A percentile compares a stretch with the other conserved stretches of the same genome.
Conservation (phyloP, 2,888 invertebrate species). For the Formica aserva region DNA sequence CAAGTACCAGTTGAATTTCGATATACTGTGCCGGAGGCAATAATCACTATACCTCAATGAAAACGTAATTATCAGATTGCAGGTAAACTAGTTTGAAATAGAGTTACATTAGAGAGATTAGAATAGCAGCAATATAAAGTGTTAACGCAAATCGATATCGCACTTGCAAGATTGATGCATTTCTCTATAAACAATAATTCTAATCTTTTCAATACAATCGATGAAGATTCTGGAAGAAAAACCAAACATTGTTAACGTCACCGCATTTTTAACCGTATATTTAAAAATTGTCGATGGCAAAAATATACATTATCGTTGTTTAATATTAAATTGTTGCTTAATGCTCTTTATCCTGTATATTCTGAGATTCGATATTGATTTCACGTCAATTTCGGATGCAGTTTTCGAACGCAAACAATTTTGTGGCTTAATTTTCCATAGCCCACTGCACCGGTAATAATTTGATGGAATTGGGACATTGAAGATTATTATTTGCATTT, state of each 20-base stretch:
- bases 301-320: not conserved
- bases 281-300: not conserved
- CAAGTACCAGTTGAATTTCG: slow-evolving; percentile 39
- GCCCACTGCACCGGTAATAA: slow-evolving; percentile 18
- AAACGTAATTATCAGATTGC: slow-evolving; percentile 49
- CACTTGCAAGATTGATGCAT: not conserved
- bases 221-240: not conserved
- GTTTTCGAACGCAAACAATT: slow-evolving; percentile 35
- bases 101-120: slow-evolving; percentile 31
- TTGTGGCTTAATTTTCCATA: slow-evolving; percentile 38
- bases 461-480: slow-evolving; percentile 47
- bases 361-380: slow-evolving; percentile 24
- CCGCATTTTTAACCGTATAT: not conserved
- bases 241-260: not conserved
- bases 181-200: not conserved
- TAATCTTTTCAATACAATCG: not conserved
- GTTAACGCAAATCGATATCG: not conserved
- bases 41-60: slow-evolving; percentile 46
- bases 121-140: slow-evolving; percentile 19
- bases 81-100: slow-evolving; percentile 6
- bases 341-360: not conserved
- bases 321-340: slow-evolving; percentile 5
- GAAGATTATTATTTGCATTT: slow-evolving; percentile 49
- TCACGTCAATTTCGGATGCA: slow-evolving; percentile 10
- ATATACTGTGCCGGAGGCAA: slow-evolving; percentile 9